phyloP scores from a whole-genome alignment of 2,888 invertebrate genomes.

The Nephrotoma flavescens region DNA sequence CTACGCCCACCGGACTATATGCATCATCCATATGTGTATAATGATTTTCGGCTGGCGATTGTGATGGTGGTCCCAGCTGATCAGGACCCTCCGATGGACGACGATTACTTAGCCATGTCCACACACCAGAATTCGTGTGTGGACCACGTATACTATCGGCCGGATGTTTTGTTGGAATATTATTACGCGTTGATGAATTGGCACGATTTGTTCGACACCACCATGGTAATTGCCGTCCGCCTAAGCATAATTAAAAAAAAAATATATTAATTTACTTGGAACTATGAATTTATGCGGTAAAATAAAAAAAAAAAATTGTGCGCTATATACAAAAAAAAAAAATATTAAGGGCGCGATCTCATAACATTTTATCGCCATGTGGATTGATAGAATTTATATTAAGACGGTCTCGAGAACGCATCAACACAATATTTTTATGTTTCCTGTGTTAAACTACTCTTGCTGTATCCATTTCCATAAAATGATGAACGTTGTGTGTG shows the following conservation, averaged over 20 bases:
- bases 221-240: conserved; percentile 31
- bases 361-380: no score
- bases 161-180: conserved; percentile 30
- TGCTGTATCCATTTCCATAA: no score
- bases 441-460: no score
- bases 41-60: conserved; percentile 48
- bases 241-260: conserved; percentile 13
- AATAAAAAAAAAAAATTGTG: no score
- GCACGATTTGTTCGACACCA: conserved; percentile 33
- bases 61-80: conserved; percentile 36
- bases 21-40: conserved; percentile 57
- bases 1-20: conserved; percentile 38
- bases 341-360: no score
- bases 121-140: conserved; percentile 31
- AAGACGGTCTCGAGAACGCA: no score
- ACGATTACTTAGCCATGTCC: conserved; percentile 31
- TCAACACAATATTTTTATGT: no score
- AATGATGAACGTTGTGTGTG: no score
- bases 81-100: conserved; percentile 31
- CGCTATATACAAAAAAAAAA: no score
- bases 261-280: neutral
- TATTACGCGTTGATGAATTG: conserved; percentile 22
- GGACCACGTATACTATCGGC: conserved; percentile 33
- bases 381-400: no score
- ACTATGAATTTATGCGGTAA: no score